These are phyloP conservation scores for Rhadina sibilatrix DNA, from an alignment of 2,113 vertebrate species.

Conservation along the genomic window DNA sequence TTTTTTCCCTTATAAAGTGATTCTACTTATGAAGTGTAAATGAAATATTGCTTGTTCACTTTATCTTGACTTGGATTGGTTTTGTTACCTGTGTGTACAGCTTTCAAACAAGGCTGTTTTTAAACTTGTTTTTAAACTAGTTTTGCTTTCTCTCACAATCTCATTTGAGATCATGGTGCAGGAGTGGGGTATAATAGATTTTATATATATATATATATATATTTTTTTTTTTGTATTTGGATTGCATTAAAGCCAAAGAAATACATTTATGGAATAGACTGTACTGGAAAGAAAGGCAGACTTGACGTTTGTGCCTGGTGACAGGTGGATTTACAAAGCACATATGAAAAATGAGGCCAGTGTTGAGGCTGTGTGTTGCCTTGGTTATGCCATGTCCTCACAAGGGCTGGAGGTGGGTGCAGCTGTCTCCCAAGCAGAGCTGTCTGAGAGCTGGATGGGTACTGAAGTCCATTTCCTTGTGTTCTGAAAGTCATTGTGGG, in stretches of 20 bases:
- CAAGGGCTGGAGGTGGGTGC: neutral
- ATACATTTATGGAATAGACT: neutral
- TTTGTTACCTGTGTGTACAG: neutral
- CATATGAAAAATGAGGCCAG: neutral
- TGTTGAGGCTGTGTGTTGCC: neutral
- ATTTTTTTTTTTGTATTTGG: neutral
- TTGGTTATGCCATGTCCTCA: rapidly evolving
- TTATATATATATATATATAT: too few relatives aligned
- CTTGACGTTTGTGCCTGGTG: neutral
- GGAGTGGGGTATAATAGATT: neutral
- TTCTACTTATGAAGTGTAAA: neutral
- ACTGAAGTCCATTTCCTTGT: neutral
- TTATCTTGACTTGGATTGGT: neutral
- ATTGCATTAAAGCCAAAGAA: neutral
- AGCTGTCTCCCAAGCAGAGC: neutral
- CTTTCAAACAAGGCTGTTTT: neutral
- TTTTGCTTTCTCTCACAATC: neutral
- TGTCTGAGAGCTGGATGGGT: neutral
- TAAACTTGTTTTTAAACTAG: neutral
- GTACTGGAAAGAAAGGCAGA: neutral
- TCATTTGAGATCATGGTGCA: neutral
- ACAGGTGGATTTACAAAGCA: neutral
- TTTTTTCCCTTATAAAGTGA: neutral
- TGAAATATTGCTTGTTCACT: neutral
- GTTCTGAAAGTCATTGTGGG: neutral